Evolutionary conservation across 2,797 vertebrate species (phyloP).

Genomic region (Coendou prehensilis): DNA sequence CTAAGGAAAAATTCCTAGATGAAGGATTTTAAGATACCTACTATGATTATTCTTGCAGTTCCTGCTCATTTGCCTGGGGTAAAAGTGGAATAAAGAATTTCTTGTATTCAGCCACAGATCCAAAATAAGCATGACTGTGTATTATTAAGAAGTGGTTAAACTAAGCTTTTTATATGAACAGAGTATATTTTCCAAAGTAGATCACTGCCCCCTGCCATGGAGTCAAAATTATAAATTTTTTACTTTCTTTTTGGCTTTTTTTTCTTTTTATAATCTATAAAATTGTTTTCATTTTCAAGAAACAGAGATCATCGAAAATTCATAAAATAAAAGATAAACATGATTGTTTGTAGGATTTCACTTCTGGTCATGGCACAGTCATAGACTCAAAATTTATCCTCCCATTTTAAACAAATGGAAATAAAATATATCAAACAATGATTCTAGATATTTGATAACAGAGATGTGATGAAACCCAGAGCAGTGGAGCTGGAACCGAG

Average conservation of each 20-base stretch:
- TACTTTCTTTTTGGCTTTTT: no score
- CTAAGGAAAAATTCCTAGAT: neutral
- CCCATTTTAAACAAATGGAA: no score
- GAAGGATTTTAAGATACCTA: neutral
- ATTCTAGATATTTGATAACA: no score
- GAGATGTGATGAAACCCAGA: neutral
- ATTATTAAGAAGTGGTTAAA: neutral
- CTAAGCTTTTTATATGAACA: neutral
- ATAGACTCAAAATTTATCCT: no score
- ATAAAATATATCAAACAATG: no score
- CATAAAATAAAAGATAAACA: no score
- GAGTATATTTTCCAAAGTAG: neutral
- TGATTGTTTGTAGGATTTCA: no score
- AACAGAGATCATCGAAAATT: no score
- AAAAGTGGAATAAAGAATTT: neutral
- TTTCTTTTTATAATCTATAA: no score
- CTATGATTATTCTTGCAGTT: neutral
- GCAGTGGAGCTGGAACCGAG: neutral
- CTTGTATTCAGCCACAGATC: neutral
- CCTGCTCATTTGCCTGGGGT: neutral
- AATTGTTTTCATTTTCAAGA: no score
- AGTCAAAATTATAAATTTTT: neutral
- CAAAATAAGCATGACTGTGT: neutral
- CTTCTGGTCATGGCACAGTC: no score
- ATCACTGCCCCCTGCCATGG: rapidly evolving